These are phyloP conservation scores for Agrochola macilenta DNA, from an alignment of 2,888 invertebrate genomes.

Conservation along the genomic window DNA sequence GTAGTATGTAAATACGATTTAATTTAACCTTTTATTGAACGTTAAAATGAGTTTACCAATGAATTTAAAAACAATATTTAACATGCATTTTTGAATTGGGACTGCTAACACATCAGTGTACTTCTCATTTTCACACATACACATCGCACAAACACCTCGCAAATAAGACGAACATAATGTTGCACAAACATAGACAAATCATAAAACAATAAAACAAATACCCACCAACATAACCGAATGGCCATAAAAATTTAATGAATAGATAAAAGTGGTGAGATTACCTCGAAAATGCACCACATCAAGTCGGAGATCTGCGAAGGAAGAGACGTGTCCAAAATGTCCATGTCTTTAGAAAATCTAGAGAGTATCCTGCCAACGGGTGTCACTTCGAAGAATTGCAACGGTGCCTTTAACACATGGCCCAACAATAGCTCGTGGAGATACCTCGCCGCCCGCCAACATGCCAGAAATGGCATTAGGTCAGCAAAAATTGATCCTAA, in stretches of 20 bases:
- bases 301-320: conserved; percentile 92
- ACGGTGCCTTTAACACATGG: conserved; percentile 92
- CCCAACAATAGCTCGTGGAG: conserved; percentile 91
- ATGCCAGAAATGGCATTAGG: conserved; percentile 92
- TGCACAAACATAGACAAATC: conserved; percentile 52
- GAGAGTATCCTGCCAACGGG: conserved; percentile 94
- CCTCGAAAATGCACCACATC: conserved; percentile 94
- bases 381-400: conserved; percentile 95
- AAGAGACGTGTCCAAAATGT: conserved; percentile 93
- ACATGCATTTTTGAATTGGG: neutral
- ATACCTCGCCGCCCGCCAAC: conserved; percentile 92
- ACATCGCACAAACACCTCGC: conserved; percentile 22
- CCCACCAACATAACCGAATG: conserved; percentile 54
- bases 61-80: neutral
- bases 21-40: neutral
- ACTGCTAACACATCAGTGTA: conserved; percentile 3
- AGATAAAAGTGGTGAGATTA: conserved; percentile 80
- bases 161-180: conserved; percentile 36
- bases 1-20: neutral
- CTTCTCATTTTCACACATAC: neutral
- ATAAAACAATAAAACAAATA: conserved; percentile 38
- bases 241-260: conserved; percentile 59
- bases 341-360: conserved; percentile 94
- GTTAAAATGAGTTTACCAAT: neutral
- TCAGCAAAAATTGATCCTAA: conserved; percentile 92